These are phyloP conservation scores for Cephalotes varians DNA, from an alignment of 2,888 invertebrate genomes.

Conservation along the genomic window DNA sequence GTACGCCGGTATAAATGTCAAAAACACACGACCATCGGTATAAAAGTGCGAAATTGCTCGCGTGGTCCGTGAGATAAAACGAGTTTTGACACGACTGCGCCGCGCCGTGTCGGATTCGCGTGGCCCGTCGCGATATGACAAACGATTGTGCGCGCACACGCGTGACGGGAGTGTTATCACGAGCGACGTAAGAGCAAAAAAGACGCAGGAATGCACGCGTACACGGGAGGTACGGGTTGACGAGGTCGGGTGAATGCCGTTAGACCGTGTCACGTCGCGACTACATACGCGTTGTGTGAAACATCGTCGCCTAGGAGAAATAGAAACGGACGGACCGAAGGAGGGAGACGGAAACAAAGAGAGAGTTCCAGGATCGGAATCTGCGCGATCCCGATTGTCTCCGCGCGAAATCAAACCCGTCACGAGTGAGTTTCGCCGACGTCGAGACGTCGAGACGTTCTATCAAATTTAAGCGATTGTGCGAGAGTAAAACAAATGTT, in stretches of 20 bases:
- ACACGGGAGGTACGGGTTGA: constrained; percentile 67
- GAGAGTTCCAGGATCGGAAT: constrained; percentile 64
- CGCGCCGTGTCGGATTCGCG: constrained; percentile 9
- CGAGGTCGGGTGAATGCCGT: constrained; percentile 79
- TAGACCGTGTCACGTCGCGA: constrained; percentile 74
- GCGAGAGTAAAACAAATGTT: background rate
- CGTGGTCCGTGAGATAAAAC: constrained; percentile 3
- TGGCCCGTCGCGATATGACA: constrained; percentile 33
- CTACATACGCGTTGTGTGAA: constrained; percentile 60
- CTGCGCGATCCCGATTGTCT: constrained; percentile 61
- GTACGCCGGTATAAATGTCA: background rate
- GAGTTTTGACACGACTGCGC: constrained; percentile 23
- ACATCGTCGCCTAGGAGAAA: constrained; percentile 52
- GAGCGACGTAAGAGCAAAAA: constrained; percentile 50
- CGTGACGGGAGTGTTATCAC: constrained; percentile 48
- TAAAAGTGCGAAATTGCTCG: constrained; percentile 30
- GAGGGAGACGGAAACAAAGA: constrained; percentile 50
- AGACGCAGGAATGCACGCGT: constrained; percentile 72
- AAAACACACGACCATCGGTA: background rate
- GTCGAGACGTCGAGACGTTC: constrained; percentile 2
- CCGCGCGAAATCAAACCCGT: constrained; percentile 52
- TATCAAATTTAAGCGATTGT: constrained; percentile 16
- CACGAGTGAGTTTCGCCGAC: constrained; percentile 2
- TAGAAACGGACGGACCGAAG: constrained; percentile 32
- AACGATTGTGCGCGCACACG: constrained; percentile 36